Base-by-base conservation (phyloP, 2,113 vertebrate genomes). In the Scomber japonicus region DNA sequence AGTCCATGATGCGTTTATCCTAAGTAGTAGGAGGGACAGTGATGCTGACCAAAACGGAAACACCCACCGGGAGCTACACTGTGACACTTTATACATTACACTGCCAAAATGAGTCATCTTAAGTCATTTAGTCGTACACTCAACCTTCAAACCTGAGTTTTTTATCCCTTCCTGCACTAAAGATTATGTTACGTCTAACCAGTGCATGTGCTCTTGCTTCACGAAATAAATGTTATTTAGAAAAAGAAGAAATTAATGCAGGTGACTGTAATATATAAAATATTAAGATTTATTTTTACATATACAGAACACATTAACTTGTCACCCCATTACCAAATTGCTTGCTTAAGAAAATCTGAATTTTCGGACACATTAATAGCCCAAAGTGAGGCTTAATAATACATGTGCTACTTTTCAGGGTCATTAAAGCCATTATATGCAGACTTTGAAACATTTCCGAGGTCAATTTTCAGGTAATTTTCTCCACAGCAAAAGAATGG, bases 121-220 rank as follows among this genome's bases (percentile, higher is more conserved):
- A 71, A 71, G 24, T 71, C 44, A 61, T 62, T 73, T 21, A 56
- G 30, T 35, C 19, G 44, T 8, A 68, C 15, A 13, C 10, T 54
- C 5, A 63, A 46, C 71, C 71, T 44, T 74, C 50, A 64, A 74
- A 35, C 7, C 16, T 35, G 35, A 54, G 24, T 69, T 24, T 24
- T 54, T 54, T n/a, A 66, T 50, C 17, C n/a, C 53, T 30, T 51
- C 17, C n/a, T 40, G 31, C 24, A 50, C 10, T 19, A 10, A 15
- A 16, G n/a, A 35, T 51, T 54, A 8, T 21, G 50, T 30, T 27
- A 45, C 60, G 0, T 62, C 31, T 9, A 44, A 62, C 3, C 21
- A 55, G 21, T 21, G 21, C 53, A 55, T 19, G 3, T 53, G 27
- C 15, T 57, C 24, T 57, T 57, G 55, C 30, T 27, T 5, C 17